Percentiles rank a stretch among this genome's conserved stretches.
These are phyloP conservation scores for Hipparchia semele DNA, from an alignment of 2,888 invertebrate species.

Conservation along the genomic window DNA sequence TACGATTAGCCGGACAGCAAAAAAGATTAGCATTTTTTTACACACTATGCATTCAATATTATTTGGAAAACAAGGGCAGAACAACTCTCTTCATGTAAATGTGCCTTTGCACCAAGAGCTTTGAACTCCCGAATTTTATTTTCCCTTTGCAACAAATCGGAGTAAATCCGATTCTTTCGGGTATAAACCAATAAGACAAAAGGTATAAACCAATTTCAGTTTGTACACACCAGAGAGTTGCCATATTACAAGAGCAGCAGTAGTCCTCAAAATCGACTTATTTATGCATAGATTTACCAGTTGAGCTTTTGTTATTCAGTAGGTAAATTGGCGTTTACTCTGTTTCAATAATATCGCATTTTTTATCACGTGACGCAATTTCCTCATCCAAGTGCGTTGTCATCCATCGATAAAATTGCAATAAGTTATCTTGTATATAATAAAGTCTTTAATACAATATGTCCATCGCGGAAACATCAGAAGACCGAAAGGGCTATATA, in stretches of 20 bases:
- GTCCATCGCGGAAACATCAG: no score
- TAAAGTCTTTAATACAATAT: no score
- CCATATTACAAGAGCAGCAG: not conserved
- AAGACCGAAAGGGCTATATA: no score
- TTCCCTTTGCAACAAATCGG: conserved; percentile 19
- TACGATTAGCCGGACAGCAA: not conserved
- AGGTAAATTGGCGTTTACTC: not conserved
- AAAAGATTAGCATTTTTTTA: not conserved
- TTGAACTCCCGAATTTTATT: conserved; percentile 20
- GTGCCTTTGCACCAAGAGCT: not conserved
- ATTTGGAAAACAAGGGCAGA: not conserved
- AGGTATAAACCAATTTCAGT: conserved; percentile 39
- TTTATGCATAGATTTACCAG: no score
- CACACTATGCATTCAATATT: no score
- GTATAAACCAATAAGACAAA: conserved; percentile 35
- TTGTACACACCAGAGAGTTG: conserved; percentile 7
- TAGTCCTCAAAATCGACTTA: not conserved
- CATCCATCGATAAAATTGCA: no score
- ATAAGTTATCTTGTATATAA: no score
- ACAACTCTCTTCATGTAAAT: conserved; percentile 12
- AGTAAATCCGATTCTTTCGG: conserved; percentile 32
- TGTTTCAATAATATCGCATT: not conserved
- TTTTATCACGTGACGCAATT: no score
- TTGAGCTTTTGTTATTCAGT: not conserved
- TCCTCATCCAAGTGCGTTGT: no score